These are phyloP conservation scores for Ennomos quercinarius DNA, from an alignment of 2,888 invertebrate genomes.

Conservation along the genomic window DNA sequence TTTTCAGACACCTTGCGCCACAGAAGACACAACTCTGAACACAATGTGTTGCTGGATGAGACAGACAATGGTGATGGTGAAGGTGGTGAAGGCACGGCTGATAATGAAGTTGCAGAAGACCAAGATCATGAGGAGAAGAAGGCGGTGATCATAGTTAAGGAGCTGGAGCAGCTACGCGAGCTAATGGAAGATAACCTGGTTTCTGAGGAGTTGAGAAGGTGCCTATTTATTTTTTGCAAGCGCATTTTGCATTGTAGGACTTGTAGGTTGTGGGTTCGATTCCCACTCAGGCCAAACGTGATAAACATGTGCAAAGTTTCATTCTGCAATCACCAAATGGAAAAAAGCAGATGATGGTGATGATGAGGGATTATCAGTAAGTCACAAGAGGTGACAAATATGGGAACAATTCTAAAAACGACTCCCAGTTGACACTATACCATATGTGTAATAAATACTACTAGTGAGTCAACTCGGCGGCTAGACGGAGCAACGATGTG, in stretches of 20 bases:
- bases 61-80: constrained; percentile 35
- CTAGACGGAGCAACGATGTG: no score
- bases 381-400: no score
- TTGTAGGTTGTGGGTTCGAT: no score
- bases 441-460: no score
- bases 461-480: no score
- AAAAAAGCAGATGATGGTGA: no score
- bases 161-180: constrained; percentile 87
- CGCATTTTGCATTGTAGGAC: neutral
- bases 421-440: no score
- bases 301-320: no score
- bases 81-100: constrained; percentile 38
- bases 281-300: no score
- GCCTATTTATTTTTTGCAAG: constrained; percentile 1
- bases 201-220: constrained; percentile 87
- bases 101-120: constrained; percentile 44
- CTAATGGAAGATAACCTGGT: constrained; percentile 88
- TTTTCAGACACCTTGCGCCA: constrained; percentile 66
- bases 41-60: constrained; percentile 65
- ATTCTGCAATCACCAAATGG: no score
- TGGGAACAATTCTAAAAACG: no score
- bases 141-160: constrained; percentile 86
- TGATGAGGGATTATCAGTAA: no score
- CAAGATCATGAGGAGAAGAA: constrained; percentile 67
- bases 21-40: constrained; percentile 67